Conservation (phyloP, 1,140 invertebrate genomes). For the Bicyclus anynana region DNA sequence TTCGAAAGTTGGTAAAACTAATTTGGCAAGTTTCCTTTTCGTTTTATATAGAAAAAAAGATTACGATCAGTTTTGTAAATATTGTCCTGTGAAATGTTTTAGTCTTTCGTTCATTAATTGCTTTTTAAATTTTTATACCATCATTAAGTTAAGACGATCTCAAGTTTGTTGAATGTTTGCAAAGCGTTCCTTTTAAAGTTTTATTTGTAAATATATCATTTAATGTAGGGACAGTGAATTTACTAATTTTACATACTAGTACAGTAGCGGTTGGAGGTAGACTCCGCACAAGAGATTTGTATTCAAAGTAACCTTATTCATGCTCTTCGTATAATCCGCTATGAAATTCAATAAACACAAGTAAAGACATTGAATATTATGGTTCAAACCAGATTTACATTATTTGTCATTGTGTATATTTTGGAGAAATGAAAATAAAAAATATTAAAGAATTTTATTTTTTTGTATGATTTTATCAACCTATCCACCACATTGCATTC, state of each 20-base stretch:
- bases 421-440: conserved; percentile 75
- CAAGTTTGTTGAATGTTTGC: conserved; percentile 77
- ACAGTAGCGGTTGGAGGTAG: conserved; percentile 35
- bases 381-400: conserved; percentile 65
- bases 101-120: conserved; percentile 63
- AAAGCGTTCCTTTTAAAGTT: conserved; percentile 77
- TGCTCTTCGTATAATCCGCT: conserved; percentile 70
- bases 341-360: conserved; percentile 61
- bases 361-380: conserved; percentile 67
- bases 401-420: conserved; percentile 75
- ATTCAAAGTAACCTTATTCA: conserved; percentile 62
- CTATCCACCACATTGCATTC: background rate
- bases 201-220: conserved; percentile 76
- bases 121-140: conserved; percentile 70
- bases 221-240: conserved; percentile 73
- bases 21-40: conserved; percentile 53
- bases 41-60: conserved; percentile 29
- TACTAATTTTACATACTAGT: conserved; percentile 59
- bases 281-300: conserved; percentile 51
- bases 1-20: conserved; percentile 67
- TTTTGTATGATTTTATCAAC: conserved; percentile 32
- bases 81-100: conserved; percentile 57
- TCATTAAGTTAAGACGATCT: conserved; percentile 76
- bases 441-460: conserved; percentile 65
- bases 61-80: conserved; percentile 63